Evolutionary conservation across 2,797 vertebrate species (phyloP), one percentile per base, ranked within the genome.

Genomic region (Siniperca obscura): DNA sequence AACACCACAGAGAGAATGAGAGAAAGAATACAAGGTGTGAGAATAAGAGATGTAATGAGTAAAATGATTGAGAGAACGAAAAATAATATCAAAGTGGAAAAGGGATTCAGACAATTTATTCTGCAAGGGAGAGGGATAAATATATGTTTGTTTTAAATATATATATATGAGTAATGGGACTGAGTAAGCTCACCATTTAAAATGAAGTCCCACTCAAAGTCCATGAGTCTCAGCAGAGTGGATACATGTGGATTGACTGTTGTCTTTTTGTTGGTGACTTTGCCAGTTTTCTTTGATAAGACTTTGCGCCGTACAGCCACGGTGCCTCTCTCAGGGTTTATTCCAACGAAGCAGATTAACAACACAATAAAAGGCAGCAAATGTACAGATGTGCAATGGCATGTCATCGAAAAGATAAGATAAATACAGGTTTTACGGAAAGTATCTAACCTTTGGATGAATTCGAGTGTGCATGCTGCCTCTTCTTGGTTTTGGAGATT

Each of bases 241-340:
- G 44, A 27, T 4, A 48, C 25, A 11, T 67, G 25, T 17, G 25
- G 25, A 4, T 30, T 46, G n/a, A 67, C 64, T 48, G 42, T 30
- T 8, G 9, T 30, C 25, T 48, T 67, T 48, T 48, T 66, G 7
- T 3, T 36, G 1, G 21, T 14, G 3, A 40, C 50, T 56, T 70
- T 55, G 68, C 52, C 36, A 2, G 21, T 56, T 56, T 55, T 70
- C 34, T 70, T 55, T 2, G 50, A 70, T 2, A 70, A 0, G 9
- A 55, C 34, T 55, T 68, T 68, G 44, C 44, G 27, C 1, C 10
- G 19, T 38, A 21, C 30, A n/a, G 50, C 17, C 50, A 40, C 55
- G 68, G 34, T 70, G 34, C 68, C 52, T 55, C 52, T 38, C 34
- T 70, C 50, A 4, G 48, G 68, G 22, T 70, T 70, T 70, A 55